Evolutionary conservation across 2,888 invertebrate species (phyloP), one percentile per base, ranked within the genome.

Genomic region (Dryomyza anilis): DNA sequence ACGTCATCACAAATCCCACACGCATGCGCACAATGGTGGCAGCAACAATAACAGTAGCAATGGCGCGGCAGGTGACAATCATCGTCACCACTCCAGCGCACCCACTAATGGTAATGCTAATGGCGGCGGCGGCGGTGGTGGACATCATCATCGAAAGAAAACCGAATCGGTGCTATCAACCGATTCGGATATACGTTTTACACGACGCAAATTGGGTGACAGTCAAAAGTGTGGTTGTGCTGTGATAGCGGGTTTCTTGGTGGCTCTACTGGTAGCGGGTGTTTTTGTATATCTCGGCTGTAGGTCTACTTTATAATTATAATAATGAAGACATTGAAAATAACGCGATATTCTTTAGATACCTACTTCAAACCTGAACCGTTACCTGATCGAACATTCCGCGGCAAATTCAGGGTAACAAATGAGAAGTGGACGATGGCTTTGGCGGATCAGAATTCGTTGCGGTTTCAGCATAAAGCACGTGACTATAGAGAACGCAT

Each of bases 131-230:
- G n/a, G n/a, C n/a, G n/a, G n/a, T n/a, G n/a, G n/a, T n/a, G 65
- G 65, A n/a, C 70, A 71, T 43, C 70, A 75, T 14, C 75, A 76
- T 65, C 71, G 80, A 30, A 74, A 81, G 64, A 83, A 81, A 71
- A 53, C 52, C 43, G 92, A 92, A 82, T 93, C 93, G 36, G 92
- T 93, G 65, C 84, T 93, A 74, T 93, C 94, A 1, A 92, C 93
- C 71, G 93, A 93, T 86, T 94, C 94, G 74, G 94, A 95, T 83
- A 94, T 95, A 80, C 87, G 94, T 72, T 95, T 95, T 84, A 94
- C 94, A 16, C 87, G 93, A 61, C 89, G 91, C 76, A 94, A 94
- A 84, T 86, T 94, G 72, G 91, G 92, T 71, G 90, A 93, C 63
- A 92, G 93, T 72, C 92, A 93, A 81, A 89, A 92, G 77, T 93